Base-by-base conservation (phyloP, 1,140 invertebrate genomes). In the Drosophila mauritiana region DNA sequence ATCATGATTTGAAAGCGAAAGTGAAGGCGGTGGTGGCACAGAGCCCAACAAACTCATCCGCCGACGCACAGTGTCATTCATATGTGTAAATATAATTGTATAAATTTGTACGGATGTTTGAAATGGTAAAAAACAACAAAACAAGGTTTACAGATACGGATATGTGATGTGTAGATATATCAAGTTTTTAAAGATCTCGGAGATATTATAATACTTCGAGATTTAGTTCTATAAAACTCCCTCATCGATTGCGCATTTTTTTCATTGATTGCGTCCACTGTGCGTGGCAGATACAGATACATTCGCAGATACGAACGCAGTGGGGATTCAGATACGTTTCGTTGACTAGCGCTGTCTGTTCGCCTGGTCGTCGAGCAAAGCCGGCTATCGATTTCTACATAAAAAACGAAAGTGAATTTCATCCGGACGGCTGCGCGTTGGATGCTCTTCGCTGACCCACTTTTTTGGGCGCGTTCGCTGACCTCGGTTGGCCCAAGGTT, bases 351-450 rank as follows among this genome's bases (percentile, higher is more conserved):
- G 36, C 37, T 69, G 45, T 25, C 82, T 86, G 83, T 15, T 61
- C 58, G 78, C 82, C 82, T 86, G 83, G 46, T 88, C 57, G 69
- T 25, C 64, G 85, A 83, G 74, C 82, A 86, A 88, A 86, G 84
- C 79, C 73, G 67, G 82, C 82, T 88, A 86, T 86, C 82, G 82
- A 86, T 86, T 86, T 86, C 82, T 86, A 86, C 82, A 86, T 86
- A 86, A 86, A 91, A 91, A 90, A 69, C 83, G 88, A 90, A 89
- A 90, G 86, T 90, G 79, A 91, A 76, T 63, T 43, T 31, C 57
- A 25, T 27, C 40, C 20, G 34, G 7, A 11, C 15, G 25, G 27
- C 11, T 17, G 13, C 40, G 62, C 52, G 40, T 39, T 22, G 22
- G 4, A 22, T 37, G 54, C 54, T 45, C 57, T 57, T 58, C 42